A percentile compares a stretch with the other conserved stretches of the same genome.
phyloP scores from a whole-genome alignment of 2,888 invertebrate species.

The Cataglyphis albicans region DNA sequence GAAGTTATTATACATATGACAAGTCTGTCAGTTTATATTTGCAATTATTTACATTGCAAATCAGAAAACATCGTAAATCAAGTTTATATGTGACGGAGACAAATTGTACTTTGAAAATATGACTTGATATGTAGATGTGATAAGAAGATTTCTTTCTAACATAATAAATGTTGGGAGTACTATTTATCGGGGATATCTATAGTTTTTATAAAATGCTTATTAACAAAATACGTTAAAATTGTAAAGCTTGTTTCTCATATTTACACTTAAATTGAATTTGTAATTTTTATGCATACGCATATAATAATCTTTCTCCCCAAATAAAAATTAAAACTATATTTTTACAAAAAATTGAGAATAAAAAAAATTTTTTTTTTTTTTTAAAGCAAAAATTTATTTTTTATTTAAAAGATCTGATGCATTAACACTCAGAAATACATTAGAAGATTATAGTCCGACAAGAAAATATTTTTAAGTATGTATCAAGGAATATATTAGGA shows the following conservation, averaged over 20 bases:
- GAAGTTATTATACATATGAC: constrained; percentile 13
- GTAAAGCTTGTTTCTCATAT: background rate
- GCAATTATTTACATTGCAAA: background rate
- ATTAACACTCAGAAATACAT: background rate
- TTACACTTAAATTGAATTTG: background rate
- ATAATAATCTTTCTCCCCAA: background rate
- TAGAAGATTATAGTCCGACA: background rate
- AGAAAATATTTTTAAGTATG: background rate
- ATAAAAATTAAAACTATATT: background rate
- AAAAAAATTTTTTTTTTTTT: background rate
- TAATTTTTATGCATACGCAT: background rate
- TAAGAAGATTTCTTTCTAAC: background rate
- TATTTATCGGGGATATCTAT: background rate
- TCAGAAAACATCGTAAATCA: constrained; percentile 11
- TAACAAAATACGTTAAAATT: background rate
- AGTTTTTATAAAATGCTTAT: background rate
- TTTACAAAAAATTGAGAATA: background rate
- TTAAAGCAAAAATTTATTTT: background rate
- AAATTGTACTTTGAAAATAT: constrained; percentile 18
- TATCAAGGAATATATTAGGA: background rate
- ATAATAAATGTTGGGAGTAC: background rate
- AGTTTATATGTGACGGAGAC: background rate
- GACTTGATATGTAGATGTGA: constrained; percentile 6
- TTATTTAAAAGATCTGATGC: background rate
- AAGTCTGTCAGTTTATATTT: background rate